phyloP scores from a whole-genome alignment of 2,113 vertebrate species.

The Myodes glareolus region DNA sequence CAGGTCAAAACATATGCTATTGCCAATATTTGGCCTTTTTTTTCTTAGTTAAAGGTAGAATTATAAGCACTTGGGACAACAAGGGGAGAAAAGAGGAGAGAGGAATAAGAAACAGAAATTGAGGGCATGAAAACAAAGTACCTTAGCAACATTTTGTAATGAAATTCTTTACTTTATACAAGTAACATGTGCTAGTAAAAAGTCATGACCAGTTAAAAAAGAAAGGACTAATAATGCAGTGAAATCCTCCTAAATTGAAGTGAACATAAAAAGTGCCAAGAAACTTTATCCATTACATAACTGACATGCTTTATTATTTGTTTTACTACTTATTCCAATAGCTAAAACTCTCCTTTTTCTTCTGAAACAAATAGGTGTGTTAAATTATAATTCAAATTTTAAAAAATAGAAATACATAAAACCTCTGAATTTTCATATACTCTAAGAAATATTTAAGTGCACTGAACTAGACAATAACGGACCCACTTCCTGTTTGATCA shows the following conservation, averaged over 20 bases:
- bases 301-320: constrained; percentile 21
- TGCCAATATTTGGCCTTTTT: constrained; percentile 24
- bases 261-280: constrained; percentile 40
- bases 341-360: not conserved
- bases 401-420: constrained; percentile 34
- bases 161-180: not conserved
- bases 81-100: not conserved
- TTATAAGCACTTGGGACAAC: not conserved
- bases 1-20: constrained; percentile 17
- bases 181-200: not conserved
- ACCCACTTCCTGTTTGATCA: not conserved
- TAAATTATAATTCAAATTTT: constrained; percentile 28
- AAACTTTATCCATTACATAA: constrained; percentile 33
- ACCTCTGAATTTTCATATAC: constrained; percentile 30
- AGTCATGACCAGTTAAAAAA: not conserved
- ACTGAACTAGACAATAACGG: constrained; percentile 40
- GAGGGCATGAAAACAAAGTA: not conserved
- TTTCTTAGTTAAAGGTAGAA: not conserved
- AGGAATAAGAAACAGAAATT: not conserved
- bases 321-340: constrained; percentile 12
- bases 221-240: not conserved
- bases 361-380: constrained; percentile 42
- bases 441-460: constrained; percentile 45
- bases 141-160: not conserved
- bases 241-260: not conserved